Base-by-base conservation (phyloP, 2,888 invertebrate genomes). In the Sarcophaga caerulescens region DNA sequence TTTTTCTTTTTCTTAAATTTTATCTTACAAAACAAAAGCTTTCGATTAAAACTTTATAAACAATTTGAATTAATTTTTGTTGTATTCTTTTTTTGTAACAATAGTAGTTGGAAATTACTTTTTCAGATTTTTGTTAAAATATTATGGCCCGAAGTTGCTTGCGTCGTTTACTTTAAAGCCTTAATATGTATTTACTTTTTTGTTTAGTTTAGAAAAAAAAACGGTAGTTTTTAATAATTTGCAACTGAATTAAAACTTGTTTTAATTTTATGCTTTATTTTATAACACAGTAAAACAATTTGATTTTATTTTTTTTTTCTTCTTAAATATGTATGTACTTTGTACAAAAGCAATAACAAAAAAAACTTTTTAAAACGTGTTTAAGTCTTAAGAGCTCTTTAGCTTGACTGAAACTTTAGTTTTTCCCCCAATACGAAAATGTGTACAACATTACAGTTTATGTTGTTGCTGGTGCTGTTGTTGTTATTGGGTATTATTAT, bases 341-440 rank as follows among this genome's bases (percentile, higher is more conserved):
- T 78, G 57, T 59, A 87, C 74, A 84, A 85, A 52, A 86, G 77
- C 83, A 86, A 52, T 52, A 52, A 82, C 88, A 88, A 84, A 85
- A 87, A 88, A 88, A 85, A 87, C 62, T 70, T 87, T 81, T 77
- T 23, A 88, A 86, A 80, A 88, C 90, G 92, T 91, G 91, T 92
- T 90, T 90, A 92, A 91, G 90, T 91, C 89, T 89, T 89, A 89
- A 90, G 93, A 93, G 92, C 91, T 91, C 90, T 90, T 90, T 89
- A 92, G 90, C 84, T 80, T 84, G 75, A 84, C 84, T 84, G 80
- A 84, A 84, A 79, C 70, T 80, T 80, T 63, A 75, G 12, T 63
- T 79, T 75, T 75, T 23, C 19, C 47, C 35, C 19, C 47, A 70
- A 84, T 57, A 84, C 14, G 19, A 47, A 47, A 47, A 47, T 47